phyloP scores from a whole-genome alignment of 2,113 vertebrate genomes.

The Mormoops blainvillei region DNA sequence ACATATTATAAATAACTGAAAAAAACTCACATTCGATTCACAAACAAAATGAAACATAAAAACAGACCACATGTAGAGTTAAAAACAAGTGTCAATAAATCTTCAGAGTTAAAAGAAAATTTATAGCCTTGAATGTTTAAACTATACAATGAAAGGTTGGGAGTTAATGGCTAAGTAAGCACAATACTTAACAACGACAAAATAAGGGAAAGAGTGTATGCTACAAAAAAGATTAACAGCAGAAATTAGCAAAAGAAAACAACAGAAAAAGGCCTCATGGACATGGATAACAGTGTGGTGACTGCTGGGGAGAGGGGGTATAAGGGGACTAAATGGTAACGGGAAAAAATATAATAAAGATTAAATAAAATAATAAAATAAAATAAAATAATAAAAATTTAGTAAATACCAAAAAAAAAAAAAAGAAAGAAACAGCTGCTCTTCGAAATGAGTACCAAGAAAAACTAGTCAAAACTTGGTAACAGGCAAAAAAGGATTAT shows the following conservation, averaged over 20 bases:
- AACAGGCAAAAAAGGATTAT: no score
- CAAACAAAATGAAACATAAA: background rate
- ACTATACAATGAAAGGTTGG: background rate
- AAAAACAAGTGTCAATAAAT: background rate
- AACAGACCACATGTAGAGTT: background rate
- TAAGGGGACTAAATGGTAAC: no score
- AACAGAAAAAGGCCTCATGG: no score
- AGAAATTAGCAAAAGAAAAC: background rate
- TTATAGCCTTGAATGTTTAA: background rate
- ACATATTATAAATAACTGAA: background rate
- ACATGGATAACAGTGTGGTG: no score
- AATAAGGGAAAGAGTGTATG: background rate
- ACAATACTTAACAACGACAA: background rate
- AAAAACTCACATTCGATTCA: background rate
- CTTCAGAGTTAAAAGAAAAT: background rate
- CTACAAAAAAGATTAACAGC: background rate
- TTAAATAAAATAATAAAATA: no score
- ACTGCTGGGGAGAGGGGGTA: no score
- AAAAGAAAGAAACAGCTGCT: no score
- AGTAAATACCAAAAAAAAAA: no score
- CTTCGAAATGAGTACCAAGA: no score
- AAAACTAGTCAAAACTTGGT: no score
- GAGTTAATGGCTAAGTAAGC: background rate
- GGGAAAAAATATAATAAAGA: no score
- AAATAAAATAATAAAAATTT: no score